phyloP scores from a whole-genome alignment of 2,888 invertebrate species.

The Ormyrus labotus region DNA sequence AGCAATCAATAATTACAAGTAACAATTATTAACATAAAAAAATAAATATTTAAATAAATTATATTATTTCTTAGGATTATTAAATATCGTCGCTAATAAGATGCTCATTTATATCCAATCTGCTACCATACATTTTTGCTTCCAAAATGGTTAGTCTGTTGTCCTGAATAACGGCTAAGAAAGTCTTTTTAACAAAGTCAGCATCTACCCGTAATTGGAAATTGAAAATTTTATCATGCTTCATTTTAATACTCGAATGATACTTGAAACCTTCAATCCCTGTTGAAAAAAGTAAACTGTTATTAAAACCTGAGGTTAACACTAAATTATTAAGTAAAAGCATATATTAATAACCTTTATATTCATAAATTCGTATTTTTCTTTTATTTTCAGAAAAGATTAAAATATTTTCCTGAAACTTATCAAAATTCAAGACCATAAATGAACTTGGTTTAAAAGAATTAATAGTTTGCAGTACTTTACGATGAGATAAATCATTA shows the following conservation, averaged over 20 bases:
- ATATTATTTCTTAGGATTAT: constrained; percentile 17
- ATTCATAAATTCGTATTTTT: constrained; percentile 76
- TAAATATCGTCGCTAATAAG: constrained; percentile 33
- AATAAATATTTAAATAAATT: too few species aligned
- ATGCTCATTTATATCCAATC: constrained; percentile 65
- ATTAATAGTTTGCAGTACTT: constrained; percentile 77
- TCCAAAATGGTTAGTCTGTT: constrained; percentile 73
- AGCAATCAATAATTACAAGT: too few species aligned
- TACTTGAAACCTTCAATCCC: constrained; percentile 76
- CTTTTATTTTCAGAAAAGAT: constrained; percentile 67
- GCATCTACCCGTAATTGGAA: constrained; percentile 69
- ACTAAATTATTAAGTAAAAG: not conserved
- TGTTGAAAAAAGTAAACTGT: constrained; percentile 53
- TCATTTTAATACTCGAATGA: constrained; percentile 70
- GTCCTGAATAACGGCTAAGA: constrained; percentile 70
- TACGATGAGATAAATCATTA: constrained; percentile 73
- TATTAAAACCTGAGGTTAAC: constrained; percentile 3
- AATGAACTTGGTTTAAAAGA: constrained; percentile 77
- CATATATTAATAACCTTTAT: constrained; percentile 70
- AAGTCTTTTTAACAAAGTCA: constrained; percentile 58
- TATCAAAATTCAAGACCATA: constrained; percentile 64
- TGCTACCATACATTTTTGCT: constrained; percentile 76
- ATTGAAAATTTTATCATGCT: constrained; percentile 70
- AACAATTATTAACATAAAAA: too few species aligned
- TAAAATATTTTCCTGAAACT: constrained; percentile 64